phyloP scores from a whole-genome alignment of 2,888 invertebrate species.

The Cactoblastis cactorum region DNA sequence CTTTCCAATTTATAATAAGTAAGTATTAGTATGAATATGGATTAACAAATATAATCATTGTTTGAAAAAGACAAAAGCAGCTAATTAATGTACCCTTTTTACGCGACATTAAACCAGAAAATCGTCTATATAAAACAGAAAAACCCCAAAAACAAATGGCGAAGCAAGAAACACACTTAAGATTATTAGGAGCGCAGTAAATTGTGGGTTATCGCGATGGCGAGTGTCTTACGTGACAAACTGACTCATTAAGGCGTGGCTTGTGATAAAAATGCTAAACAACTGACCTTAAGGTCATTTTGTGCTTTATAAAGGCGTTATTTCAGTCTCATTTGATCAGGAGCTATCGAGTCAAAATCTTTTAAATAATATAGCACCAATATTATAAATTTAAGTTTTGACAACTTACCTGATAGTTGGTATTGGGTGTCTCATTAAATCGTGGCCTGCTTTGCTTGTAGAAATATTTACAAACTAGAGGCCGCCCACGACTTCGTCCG shows the following conservation, averaged over 20 bases:
- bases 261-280: constrained; percentile 41
- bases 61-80: not conserved
- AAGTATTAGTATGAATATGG: not conserved
- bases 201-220: constrained; percentile 68
- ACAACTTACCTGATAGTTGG: no score
- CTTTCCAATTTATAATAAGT: no score
- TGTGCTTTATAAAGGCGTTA: constrained; percentile 24
- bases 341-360: no score
- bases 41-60: not conserved
- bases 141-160: constrained; percentile 7
- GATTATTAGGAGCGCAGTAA: constrained; percentile 51
- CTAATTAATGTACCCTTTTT: not conserved
- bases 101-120: not conserved
- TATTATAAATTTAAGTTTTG: no score
- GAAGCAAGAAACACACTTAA: constrained; percentile 14
- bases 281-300: constrained; percentile 5
- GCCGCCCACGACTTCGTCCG: no score
- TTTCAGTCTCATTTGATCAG: constrained; percentile 45
- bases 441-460: no score
- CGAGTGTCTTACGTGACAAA: constrained; percentile 68
- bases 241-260: constrained; percentile 67
- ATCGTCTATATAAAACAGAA: constrained; percentile 1
- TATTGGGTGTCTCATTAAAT: no score
- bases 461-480: no score
- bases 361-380: no score